Conservation (phyloP, 2,888 invertebrate genomes). For the Strigamia crassipes region DNA sequence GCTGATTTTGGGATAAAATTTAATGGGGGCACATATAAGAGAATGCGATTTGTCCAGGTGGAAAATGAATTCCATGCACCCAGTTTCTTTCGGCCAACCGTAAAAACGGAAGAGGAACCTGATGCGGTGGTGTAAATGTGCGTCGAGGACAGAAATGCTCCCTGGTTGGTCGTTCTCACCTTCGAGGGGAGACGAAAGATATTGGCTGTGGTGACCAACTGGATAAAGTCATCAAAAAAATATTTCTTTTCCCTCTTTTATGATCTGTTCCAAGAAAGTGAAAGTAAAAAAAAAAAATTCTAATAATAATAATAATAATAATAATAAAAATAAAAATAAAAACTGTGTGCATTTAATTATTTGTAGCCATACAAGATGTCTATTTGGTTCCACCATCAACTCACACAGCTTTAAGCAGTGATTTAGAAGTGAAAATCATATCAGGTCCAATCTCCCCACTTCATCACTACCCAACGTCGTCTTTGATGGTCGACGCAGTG, state of each 20-base stretch:
- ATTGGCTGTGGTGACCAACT: neutral
- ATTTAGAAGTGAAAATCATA: neutral
- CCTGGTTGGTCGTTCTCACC: constrained; percentile 12
- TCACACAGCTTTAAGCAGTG: neutral
- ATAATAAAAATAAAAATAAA: neutral
- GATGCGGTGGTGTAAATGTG: constrained; percentile 8
- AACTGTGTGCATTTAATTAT: neutral
- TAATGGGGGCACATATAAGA: neutral
- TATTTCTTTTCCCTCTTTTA: neutral
- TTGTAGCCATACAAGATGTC: neutral
- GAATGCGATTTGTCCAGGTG: neutral
- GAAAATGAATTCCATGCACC: constrained; percentile 2
- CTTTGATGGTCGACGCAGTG: neutral
- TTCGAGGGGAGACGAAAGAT: neutral
- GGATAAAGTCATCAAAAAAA: constrained; percentile 10
- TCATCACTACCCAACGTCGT: neutral
- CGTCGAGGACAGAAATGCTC: neutral
- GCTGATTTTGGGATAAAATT: neutral
- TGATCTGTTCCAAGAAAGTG: neutral
- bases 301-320: neutral
- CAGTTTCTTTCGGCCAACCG: neutral
- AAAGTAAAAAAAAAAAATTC: neutral
- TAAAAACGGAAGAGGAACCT: neutral
- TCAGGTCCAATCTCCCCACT: neutral
- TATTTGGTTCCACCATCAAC: neutral